Conservation (phyloP, 2,797 vertebrate genomes). For the Thunnus albacares region DNA sequence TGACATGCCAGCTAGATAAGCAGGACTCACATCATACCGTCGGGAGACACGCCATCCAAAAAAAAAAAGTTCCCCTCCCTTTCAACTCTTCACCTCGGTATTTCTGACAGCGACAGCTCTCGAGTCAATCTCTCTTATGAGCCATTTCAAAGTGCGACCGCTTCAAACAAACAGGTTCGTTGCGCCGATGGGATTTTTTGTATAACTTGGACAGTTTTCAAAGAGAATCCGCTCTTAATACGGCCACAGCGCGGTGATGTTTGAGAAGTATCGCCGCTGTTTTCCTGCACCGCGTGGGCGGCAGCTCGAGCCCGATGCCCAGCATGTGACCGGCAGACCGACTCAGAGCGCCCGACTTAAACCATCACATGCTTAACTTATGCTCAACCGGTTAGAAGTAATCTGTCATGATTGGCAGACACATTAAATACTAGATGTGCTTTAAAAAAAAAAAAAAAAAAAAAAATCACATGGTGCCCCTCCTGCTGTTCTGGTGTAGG, state of each 20-base stretch:
- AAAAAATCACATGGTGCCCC: slow-evolving; percentile 58
- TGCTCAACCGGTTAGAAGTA: slow-evolving; percentile 47
- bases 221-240: slow-evolving; percentile 37
- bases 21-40: slow-evolving; percentile 23
- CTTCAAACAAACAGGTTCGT: slow-evolving; percentile 68
- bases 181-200: slow-evolving; percentile 47
- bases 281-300: slow-evolving; percentile 39
- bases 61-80: slow-evolving; percentile 36
- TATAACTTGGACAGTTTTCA: slow-evolving; percentile 59
- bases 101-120: slow-evolving; percentile 40
- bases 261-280: slow-evolving; percentile 21
- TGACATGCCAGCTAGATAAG: slow-evolving; percentile 30
- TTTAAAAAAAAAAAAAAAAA: slow-evolving; percentile 3
- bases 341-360: slow-evolving; percentile 38
- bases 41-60: slow-evolving; percentile 10
- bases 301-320: slow-evolving; percentile 34
- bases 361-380: slow-evolving; percentile 64
- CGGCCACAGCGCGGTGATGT: slow-evolving; percentile 25
- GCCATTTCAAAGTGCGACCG: slow-evolving; percentile 61
- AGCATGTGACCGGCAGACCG: slow-evolving; percentile 62
- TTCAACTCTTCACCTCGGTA: slow-evolving; percentile 49
- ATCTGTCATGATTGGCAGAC: slow-evolving; percentile 67
- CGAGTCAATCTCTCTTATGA: slow-evolving; percentile 47
- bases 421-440: slow-evolving; percentile 62
- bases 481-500: slow-evolving; percentile 25